These are phyloP conservation scores for Anaspis maculata DNA, from an alignment of 2,888 invertebrate genomes.

Conservation along the genomic window DNA sequence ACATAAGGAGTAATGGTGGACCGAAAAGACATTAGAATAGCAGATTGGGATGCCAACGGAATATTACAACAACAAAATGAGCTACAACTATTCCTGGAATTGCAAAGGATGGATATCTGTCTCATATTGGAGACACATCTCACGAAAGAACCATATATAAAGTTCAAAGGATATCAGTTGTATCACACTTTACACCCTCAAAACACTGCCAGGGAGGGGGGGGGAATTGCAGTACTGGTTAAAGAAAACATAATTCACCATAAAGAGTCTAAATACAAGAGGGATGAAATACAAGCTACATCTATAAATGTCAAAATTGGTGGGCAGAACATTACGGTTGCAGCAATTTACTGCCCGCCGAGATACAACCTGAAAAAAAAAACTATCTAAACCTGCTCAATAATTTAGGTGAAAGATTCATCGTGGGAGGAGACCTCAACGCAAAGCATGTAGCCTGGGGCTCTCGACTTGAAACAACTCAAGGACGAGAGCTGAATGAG, in stretches of 20 bases:
- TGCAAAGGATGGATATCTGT: slow-evolving; percentile 17
- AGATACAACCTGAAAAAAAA: slow-evolving; percentile 13
- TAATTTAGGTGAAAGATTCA: slow-evolving; percentile 9
- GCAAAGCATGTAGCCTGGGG: slow-evolving; percentile 6
- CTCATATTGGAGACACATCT: slow-evolving; percentile 19
- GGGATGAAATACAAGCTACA: slow-evolving; percentile 2
- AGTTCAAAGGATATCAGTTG: slow-evolving; percentile 10
- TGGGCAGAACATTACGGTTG: slow-evolving; percentile 6
- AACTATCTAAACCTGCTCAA: slow-evolving; percentile 10
- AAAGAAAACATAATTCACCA: neutral
- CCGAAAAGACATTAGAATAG: slow-evolving; percentile 11
- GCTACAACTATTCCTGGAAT: slow-evolving; percentile 13
- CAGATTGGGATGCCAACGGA: slow-evolving; percentile 18
- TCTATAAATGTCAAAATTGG: slow-evolving; percentile 8
- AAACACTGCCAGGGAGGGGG: neutral
- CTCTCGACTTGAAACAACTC: slow-evolving; percentile 2
- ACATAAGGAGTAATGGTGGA: no score
- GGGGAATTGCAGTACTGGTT: neutral
- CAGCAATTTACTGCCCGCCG: slow-evolving; percentile 11
- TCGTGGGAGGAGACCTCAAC: slow-evolving; percentile 5
- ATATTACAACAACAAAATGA: slow-evolving; percentile 18
- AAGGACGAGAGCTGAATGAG: slow-evolving; percentile 1
- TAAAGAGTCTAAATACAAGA: neutral
- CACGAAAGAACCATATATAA: slow-evolving; percentile 16
- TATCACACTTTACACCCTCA: neutral